phyloP scores from a whole-genome alignment of 2,113 vertebrate genomes.

The Regulus satrapa region DNA sequence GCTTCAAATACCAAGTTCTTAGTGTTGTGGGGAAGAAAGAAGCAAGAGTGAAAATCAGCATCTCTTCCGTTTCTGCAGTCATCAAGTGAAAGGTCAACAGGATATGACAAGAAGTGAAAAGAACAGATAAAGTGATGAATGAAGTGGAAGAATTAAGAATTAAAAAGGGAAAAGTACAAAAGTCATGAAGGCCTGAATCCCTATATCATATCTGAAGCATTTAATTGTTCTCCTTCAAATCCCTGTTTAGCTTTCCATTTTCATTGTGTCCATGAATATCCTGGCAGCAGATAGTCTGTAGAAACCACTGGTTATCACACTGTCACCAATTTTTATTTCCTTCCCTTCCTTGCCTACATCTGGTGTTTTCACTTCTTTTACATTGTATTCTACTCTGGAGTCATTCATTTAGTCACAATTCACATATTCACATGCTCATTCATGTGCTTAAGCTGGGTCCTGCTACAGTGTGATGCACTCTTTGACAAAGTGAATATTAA shows the following conservation, averaged over 20 bases:
- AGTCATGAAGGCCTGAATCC: not conserved
- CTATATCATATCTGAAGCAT: not conserved
- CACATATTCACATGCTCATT: not conserved
- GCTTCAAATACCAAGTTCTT: constrained; percentile 3
- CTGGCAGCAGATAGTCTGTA: not conserved
- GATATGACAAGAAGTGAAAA: not conserved
- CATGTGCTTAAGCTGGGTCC: not conserved
- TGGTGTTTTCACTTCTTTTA: not conserved
- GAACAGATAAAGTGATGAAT: not conserved
- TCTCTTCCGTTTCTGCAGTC: not conserved
- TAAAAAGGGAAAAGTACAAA: not conserved
- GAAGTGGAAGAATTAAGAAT: not conserved
- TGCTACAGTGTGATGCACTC: not conserved
- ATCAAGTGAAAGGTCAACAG: not conserved
- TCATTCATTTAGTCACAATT: too few species aligned
- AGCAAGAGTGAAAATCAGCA: not conserved
- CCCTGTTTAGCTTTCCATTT: not conserved
- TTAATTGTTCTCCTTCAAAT: not conserved
- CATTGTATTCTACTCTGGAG: not conserved
- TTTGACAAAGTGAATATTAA: not conserved
- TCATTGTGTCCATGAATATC: not conserved
- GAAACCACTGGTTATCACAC: not conserved
- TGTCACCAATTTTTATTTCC: not conserved
- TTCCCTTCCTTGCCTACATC: not conserved
- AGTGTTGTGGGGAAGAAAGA: not conserved